Evolutionary conservation across 2,113 vertebrate genomes (phyloP), one percentile per base, ranked within the genome.

Genomic region (Oncorhynchus mykiss): DNA sequence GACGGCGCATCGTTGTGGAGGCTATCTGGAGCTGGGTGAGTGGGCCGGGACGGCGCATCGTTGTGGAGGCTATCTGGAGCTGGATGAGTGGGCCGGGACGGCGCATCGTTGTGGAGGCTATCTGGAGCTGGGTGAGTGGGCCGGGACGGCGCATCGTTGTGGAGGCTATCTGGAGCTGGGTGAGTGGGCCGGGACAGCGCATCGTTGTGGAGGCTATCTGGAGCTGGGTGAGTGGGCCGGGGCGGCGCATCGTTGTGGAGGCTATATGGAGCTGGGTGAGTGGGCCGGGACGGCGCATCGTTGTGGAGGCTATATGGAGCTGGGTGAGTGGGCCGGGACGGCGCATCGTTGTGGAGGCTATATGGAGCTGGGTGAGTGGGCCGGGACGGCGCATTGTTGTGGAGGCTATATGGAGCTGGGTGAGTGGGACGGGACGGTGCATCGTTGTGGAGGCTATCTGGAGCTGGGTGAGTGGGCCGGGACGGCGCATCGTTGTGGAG

Each of bases 101-200:
- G 24, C 1, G 24, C 24, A 25, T 25, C 1, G 24, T 25, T 25
- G 24, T 25, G 87, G 83, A 92, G 90, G 71, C 81, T 79, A 81
- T 85, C 88, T 82, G 79, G 64, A 73, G 85, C 86, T 45, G 79
- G 24, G 24, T 25, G 24, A 25, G 24, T 25, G 1, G 24, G 24
- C 24, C 24, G 24, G 24, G 24, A 25, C 24, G 1, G 24, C 1
- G 24, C 24, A 25, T 25, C 1, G 24, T 25, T 25, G 24, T 25
- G 87, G 83, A 92, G 90, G 71, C 81, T 79, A 81, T 85, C 88
- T 82, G 79, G 64, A 73, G 85, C 86, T 45, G 79, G 24, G 24
- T 25, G 24, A 25, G 24, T 25, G 24, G 24, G 24, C 24, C 24
- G 24, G 24, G 24, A 25, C 24, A 1, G 24, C 1, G 24, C 24